Evolutionary conservation across 1,140 invertebrate species (phyloP).

Genomic region (Scylla paramamosain): DNA sequence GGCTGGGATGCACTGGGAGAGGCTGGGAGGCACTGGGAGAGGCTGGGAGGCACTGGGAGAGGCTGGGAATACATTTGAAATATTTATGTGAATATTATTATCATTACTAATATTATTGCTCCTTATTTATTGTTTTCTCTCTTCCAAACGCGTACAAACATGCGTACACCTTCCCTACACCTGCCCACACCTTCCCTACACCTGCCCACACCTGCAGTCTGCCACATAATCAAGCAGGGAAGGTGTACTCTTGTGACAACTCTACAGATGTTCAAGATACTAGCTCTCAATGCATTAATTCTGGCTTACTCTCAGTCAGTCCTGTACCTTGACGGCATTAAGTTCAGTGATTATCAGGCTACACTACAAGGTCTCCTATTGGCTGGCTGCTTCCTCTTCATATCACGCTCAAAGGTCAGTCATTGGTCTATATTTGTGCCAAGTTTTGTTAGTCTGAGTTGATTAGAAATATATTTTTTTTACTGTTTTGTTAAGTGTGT

Average conservation of each 20-base stretch:
- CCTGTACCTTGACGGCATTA: constrained; percentile 98
- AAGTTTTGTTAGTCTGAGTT: constrained; percentile 31
- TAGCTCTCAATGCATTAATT: constrained; percentile 98
- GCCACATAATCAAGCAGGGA: constrained; percentile 99
- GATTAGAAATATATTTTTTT: not conserved
- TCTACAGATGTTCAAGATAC: constrained; percentile 99
- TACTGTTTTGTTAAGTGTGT: not conserved
- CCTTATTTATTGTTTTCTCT: too few species aligned
- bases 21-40: too few species aligned
- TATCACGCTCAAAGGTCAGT: constrained; percentile 96
- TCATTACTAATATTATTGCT: too few species aligned
- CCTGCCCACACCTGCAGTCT: too few species aligned
- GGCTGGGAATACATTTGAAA: too few species aligned
- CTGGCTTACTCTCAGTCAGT: constrained; percentile 99
- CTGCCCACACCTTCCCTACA: too few species aligned
- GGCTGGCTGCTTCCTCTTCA: constrained; percentile 98
- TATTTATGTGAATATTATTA: too few species aligned
- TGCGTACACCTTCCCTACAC: too few species aligned
- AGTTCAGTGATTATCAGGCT: constrained; percentile 98
- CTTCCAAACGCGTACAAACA: too few species aligned
- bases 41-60: too few species aligned
- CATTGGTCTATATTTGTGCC: not conserved
- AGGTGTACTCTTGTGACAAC: constrained; percentile 99
- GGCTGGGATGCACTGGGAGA: too few species aligned
- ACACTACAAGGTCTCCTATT: constrained; percentile 96